Evolutionary conservation across 2,113 vertebrate genomes (phyloP), one percentile per base, ranked within the genome.

Genomic region (Rhinolophus ferrumequinum): DNA sequence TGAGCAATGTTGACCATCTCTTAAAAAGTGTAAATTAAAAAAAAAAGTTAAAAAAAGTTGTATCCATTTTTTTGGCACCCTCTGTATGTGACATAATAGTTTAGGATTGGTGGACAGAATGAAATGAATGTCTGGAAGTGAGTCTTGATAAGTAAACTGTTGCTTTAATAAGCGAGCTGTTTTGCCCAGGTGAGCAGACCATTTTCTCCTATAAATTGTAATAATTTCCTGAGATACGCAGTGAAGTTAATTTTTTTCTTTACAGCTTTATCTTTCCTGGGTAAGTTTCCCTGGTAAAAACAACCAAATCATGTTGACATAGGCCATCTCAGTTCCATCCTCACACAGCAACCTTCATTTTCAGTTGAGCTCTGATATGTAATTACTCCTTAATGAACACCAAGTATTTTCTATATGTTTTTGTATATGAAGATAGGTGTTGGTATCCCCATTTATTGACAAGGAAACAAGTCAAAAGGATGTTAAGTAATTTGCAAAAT

Each of bases 201-300:
- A 14, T 60, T 89, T 77, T 72, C 26, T 56, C 35, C 1, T 8
- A 52, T 64, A 64, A 56, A 38, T 44, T n/a, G 15, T n/a, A 64
- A 67, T 26, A 58, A 90, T 88, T 79, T 64, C 70, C 47, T 84
- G 22, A 88, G 50, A 58, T 62, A 81, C 76, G 81, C 6, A 52
- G 54, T 76, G 44, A 96, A 41, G 44, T 76, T 91, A 73, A 14
- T 38, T 58, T 95, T 95, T 88, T 75, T 8, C 62, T 66, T 90
- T 82, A 22, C 8, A 70, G 33, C 3, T 38, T 89, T 83, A 30
- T 87, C 67, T 85, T 21, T 47, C 47, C 54, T 67, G 15, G 38
- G 44, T 72, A 70, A 89, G 33, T 80, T 35, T 83, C n/a, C 67
- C 41, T 26, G 56, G 38, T 67, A 69, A 35, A 56, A 93, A 50